phyloP scores from a whole-genome alignment of 2,888 invertebrate genomes.

The Andrena camellia region DNA sequence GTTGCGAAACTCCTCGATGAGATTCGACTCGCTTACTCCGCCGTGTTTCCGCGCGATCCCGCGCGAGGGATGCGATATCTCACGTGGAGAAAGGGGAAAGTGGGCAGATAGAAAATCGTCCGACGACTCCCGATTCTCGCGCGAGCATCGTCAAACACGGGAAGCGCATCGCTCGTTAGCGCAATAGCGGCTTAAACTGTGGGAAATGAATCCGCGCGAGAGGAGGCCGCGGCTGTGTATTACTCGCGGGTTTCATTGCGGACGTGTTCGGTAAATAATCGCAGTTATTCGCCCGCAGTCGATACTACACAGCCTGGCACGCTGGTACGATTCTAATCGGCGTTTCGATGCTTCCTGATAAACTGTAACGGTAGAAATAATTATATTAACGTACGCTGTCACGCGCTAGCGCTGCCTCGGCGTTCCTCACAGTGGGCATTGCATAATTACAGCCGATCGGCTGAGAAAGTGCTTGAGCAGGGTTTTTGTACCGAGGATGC shows the following conservation, averaged over 20 bases:
- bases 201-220: constrained; percentile 50
- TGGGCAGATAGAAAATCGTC: constrained; percentile 4
- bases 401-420: constrained; percentile 3
- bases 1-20: not conserved
- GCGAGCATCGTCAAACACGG: constrained; percentile 44
- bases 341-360: constrained; percentile 51
- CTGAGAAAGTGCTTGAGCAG: constrained; percentile 33
- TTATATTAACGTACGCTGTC: constrained; percentile 40
- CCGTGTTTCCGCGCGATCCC: not conserved
- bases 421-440: constrained; percentile 23
- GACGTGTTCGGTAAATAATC: constrained; percentile 50
- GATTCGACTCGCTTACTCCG: not conserved
- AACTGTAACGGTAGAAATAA: constrained; percentile 47
- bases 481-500: constrained; percentile 1
- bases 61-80: constrained; percentile 19
- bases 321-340: constrained; percentile 49
- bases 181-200: constrained; percentile 52
- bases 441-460: constrained; percentile 36
- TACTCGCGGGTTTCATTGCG: constrained; percentile 35
- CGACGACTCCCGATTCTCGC: not conserved
- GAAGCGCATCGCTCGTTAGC: constrained; percentile 50
- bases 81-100: constrained; percentile 31
- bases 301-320: not conserved
- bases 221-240: constrained; percentile 25
- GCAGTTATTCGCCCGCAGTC: constrained; percentile 33